Conservation (phyloP, 2,888 invertebrate species). For the Acleris laterana region DNA sequence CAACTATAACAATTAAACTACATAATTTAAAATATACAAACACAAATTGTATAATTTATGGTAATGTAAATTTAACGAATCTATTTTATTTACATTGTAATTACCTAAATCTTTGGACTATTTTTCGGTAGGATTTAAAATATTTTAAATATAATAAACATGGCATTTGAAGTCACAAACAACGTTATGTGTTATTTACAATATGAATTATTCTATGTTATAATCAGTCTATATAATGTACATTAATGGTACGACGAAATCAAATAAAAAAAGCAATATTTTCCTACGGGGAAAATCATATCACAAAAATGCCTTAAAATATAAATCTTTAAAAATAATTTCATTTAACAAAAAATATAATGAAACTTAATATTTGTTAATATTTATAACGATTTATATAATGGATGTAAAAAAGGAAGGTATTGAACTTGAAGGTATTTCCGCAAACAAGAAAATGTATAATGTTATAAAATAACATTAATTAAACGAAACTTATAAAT, state of each 20-base stretch:
- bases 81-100: constrained; percentile 25
- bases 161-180: constrained; percentile 42
- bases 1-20: constrained; percentile 26
- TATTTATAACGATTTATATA: too few relatives aligned
- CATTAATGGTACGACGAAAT: constrained; percentile 51
- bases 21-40: constrained; percentile 1
- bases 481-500: too few relatives aligned
- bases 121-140: constrained; percentile 28
- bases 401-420: too few relatives aligned
- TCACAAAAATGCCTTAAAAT: neutral
- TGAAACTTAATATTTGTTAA: too few relatives aligned
- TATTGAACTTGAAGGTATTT: too few relatives aligned
- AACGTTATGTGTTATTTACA: constrained; percentile 54
- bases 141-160: constrained; percentile 45
- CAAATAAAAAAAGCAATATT: constrained; percentile 1
- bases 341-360: too few relatives aligned
- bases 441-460: too few relatives aligned
- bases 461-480: too few relatives aligned
- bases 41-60: neutral
- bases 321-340: neutral
- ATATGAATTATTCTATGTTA: constrained; percentile 57
- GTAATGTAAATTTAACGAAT: neutral
- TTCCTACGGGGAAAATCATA: neutral
- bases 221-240: constrained; percentile 74
- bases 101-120: constrained; percentile 23